A percentile compares a stretch with the other conserved stretches of the same genome.
Evolutionary conservation across 1,140 invertebrate species (phyloP).

Genomic region (Drosophila serrata): DNA sequence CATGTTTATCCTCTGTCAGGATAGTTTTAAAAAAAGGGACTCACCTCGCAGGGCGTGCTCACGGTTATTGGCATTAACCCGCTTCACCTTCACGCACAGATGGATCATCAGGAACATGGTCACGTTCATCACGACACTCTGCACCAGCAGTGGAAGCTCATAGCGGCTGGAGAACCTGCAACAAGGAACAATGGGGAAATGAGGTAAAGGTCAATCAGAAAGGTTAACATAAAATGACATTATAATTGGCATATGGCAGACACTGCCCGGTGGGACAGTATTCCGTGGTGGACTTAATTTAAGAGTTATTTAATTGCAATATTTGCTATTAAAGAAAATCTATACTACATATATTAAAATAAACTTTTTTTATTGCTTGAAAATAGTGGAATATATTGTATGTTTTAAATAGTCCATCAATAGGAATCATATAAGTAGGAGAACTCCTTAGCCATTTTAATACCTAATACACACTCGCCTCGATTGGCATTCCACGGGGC

Average conservation of each 20-base stretch:
- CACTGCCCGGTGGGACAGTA: background rate
- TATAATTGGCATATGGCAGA: constrained; percentile 49
- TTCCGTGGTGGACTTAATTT: constrained; percentile 1
- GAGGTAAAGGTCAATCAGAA: constrained; percentile 19
- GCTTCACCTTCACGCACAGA: constrained; percentile 95
- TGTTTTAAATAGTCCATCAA: background rate
- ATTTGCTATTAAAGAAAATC: background rate
- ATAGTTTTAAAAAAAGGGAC: constrained; percentile 24
- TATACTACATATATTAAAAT: background rate
- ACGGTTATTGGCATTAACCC: constrained; percentile 92
- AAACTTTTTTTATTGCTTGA: no score
- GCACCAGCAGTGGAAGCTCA: constrained; percentile 96
- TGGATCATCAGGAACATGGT: constrained; percentile 98
- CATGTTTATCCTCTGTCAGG: constrained; percentile 12
- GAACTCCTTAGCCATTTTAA: background rate
- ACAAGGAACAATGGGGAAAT: constrained; percentile 60
- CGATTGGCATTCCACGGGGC: background rate
- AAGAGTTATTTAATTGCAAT: background rate
- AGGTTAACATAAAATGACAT: constrained; percentile 41
- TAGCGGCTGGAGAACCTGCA: constrained; percentile 98
- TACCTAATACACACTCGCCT: background rate
- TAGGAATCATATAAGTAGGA: background rate
- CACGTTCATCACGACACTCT: constrained; percentile 98
- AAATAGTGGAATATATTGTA: background rate
- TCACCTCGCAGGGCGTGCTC: constrained; percentile 94